phyloP scores from a whole-genome alignment of 1,140 invertebrate genomes.

The Diachasmimorpha longicaudata region DNA sequence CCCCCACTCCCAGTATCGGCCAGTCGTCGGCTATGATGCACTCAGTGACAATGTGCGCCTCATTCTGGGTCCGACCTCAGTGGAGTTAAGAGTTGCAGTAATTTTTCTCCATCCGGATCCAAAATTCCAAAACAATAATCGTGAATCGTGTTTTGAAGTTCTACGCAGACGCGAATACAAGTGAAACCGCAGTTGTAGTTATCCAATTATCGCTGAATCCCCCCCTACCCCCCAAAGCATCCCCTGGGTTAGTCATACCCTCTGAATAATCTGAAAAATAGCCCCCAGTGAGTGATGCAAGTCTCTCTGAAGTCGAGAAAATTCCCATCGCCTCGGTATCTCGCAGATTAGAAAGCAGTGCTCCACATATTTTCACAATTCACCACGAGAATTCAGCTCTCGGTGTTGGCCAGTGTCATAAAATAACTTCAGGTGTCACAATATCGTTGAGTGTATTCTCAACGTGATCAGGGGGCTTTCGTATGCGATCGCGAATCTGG shows the following conservation, averaged over 20 bases:
- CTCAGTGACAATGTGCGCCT: neutral
- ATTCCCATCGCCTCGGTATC: neutral
- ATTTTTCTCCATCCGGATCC: neutral
- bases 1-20: neutral
- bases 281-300: neutral
- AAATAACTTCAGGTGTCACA: neutral
- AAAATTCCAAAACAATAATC: neutral
- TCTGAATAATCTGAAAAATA: neutral
- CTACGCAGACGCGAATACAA: neutral
- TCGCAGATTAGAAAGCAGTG: neutral
- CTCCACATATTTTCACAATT: neutral
- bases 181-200: neutral
- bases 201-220: neutral
- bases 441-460: neutral
- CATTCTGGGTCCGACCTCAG: neutral
- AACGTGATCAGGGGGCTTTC: neutral
- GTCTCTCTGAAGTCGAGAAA: neutral
- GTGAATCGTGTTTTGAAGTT: neutral
- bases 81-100: neutral
- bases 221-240: neutral
- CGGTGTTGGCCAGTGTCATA: neutral
- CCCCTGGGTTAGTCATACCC: neutral
- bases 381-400: no score
- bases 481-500: neutral
- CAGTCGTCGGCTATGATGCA: neutral